Conservation (phyloP, 53 echinoderm and acorn worm species). For the Pentamera pediparva region DNA sequence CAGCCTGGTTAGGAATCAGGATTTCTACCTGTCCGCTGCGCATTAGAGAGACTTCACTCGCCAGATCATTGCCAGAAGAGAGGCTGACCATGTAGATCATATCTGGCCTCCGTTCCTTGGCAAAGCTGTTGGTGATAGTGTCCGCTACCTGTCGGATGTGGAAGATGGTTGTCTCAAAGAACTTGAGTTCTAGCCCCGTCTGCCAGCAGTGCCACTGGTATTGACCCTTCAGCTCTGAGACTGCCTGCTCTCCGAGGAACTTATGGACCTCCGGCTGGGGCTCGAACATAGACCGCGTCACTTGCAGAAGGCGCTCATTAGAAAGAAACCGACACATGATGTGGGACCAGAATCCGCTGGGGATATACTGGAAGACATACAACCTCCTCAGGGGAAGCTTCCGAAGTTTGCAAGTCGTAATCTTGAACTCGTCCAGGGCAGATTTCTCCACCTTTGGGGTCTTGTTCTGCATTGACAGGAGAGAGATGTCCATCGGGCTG, state of each 20-base stretch:
- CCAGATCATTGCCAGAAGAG: constrained; percentile 40
- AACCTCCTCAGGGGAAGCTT: constrained; percentile 74
- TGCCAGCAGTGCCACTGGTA: constrained; percentile 95
- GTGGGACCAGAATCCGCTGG: constrained; percentile 96
- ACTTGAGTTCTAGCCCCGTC: constrained; percentile 78
- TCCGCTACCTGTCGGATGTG: constrained; percentile 77
- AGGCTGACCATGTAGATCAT: constrained; percentile 72
- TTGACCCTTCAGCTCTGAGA: constrained; percentile 48
- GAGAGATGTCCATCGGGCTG: constrained; percentile 32
- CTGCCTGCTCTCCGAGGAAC: constrained; percentile 53
- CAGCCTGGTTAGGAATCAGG: constrained; percentile 78
- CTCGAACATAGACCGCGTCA: constrained; percentile 56
- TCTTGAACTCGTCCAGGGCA: constrained; percentile 57
- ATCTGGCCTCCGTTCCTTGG: constrained; percentile 80
- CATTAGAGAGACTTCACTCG: constrained; percentile 59
- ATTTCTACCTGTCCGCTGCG: constrained; percentile 89
- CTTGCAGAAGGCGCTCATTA: constrained; percentile 54
- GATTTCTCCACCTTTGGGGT: not conserved
- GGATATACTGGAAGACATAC: constrained; percentile 93
- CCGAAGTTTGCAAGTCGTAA: constrained; percentile 52
- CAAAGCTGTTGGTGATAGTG: constrained; percentile 63
- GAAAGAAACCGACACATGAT: constrained; percentile 87
- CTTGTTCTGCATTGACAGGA: constrained; percentile 1
- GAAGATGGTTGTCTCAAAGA: constrained; percentile 79
- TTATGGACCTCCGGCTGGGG: constrained; percentile 49